Conservation (phyloP, 1,140 invertebrate species). For the Samia ricini region DNA sequence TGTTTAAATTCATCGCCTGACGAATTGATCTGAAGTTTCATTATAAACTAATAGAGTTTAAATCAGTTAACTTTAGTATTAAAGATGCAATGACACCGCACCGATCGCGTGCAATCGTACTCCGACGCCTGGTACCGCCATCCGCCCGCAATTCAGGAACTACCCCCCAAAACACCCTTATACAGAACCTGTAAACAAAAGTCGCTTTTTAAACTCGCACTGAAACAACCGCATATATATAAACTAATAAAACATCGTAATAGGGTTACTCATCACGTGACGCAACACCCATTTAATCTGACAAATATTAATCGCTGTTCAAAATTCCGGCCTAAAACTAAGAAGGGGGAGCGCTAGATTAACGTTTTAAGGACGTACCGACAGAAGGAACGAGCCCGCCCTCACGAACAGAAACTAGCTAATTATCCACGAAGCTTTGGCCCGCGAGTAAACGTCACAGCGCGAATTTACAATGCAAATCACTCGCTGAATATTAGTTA, state of each 20-base stretch:
- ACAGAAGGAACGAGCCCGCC: conserved; percentile 39
- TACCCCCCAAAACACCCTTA: conserved; percentile 45
- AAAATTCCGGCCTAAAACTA: conserved; percentile 21
- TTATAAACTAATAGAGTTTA: conserved; percentile 9
- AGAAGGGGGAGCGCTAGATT: conserved; percentile 35
- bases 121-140: conserved; percentile 63
- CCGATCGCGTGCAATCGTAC: conserved; percentile 57
- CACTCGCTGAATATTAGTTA: conserved; percentile 71
- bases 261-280: conserved; percentile 20
- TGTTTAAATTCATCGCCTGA: background rate
- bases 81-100: conserved; percentile 51
- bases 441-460: conserved; percentile 61
- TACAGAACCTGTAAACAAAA: conserved; percentile 56
- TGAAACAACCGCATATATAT: conserved; percentile 14
- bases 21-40: background rate
- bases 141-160: conserved; percentile 45
- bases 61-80: conserved; percentile 16
- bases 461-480: conserved; percentile 76
- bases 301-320: conserved; percentile 31
- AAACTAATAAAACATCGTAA: conserved; percentile 28
- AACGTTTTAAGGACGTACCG: conserved; percentile 57
- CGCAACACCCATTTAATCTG: conserved; percentile 30
- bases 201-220: conserved; percentile 20
- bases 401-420: conserved; percentile 73
- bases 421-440: conserved; percentile 73